Percentiles rank a stretch among this genome's conserved stretches.
These are phyloP conservation scores for Bubo blakistoni DNA, from an alignment of 2,113 vertebrate species.

Conservation along the genomic window DNA sequence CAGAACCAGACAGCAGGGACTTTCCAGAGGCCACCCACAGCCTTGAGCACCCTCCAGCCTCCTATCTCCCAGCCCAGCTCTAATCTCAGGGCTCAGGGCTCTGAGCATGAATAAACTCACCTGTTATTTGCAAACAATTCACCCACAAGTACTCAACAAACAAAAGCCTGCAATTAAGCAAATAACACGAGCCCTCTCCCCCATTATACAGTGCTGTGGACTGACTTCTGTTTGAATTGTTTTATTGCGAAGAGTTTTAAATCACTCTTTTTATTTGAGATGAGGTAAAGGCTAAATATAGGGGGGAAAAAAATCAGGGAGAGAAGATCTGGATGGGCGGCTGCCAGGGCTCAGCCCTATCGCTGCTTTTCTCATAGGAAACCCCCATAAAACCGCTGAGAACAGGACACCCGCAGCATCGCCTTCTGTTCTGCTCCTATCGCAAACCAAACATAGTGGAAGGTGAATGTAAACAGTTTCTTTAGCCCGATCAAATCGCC, in stretches of 20 bases:
- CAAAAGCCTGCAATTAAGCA: slow-evolving; percentile 27
- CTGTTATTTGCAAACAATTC: slow-evolving; percentile 61
- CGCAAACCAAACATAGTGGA: slow-evolving; percentile 3
- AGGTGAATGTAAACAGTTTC: slow-evolving; percentile 42
- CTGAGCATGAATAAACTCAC: slow-evolving; percentile 19
- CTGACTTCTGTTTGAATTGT: not conserved
- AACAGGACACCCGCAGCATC: not conserved
- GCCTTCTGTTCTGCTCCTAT: slow-evolving; percentile 1
- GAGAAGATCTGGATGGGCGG: not conserved
- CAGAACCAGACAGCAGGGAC: not conserved
- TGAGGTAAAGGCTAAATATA: not conserved
- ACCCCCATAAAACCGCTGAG: slow-evolving; percentile 8
- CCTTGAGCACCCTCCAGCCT: not conserved
- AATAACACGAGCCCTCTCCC: not conserved
- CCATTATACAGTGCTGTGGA: not conserved
- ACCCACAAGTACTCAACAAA: slow-evolving; percentile 39
- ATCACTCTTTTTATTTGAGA: slow-evolving; percentile 32
- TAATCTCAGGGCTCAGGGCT: not conserved
- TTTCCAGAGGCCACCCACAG: not conserved
- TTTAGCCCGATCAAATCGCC: not conserved
- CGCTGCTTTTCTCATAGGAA: slow-evolving; percentile 31
- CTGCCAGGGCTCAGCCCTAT: not conserved
- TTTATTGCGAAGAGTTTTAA: slow-evolving; percentile 32
- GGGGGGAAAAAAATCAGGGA: not conserved
- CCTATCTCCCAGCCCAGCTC: not conserved